Percentiles rank a stretch among this genome's conserved stretches.
Conservation (phyloP, 1,140 invertebrate species). For the Solenopsis invicta region DNA sequence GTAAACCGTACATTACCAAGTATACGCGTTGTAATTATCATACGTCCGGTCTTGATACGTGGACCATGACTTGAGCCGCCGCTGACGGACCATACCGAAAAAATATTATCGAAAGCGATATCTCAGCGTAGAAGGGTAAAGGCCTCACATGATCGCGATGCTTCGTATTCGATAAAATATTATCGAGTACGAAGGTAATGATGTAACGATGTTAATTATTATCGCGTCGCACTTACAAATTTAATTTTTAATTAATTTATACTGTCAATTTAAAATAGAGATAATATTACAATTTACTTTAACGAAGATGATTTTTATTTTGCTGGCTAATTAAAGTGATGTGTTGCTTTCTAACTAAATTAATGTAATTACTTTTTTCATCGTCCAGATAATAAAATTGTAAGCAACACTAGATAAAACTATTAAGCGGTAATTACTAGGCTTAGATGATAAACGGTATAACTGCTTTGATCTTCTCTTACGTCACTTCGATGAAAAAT, state of each 20-base stretch:
- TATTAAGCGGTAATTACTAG: background rate
- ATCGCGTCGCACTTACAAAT: background rate
- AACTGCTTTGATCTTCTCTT: background rate
- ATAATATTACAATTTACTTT: background rate
- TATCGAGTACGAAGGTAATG: background rate
- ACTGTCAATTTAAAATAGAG: background rate
- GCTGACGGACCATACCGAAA: conserved; percentile 37
- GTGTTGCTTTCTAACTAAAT: background rate
- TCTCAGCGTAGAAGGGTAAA: background rate
- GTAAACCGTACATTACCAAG: conserved; percentile 38
- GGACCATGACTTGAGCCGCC: conserved; percentile 68
- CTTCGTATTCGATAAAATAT: background rate
- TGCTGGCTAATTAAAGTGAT: conserved; percentile 6
- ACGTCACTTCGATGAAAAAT: background rate
- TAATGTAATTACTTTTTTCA: background rate
- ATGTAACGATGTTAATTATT: background rate
- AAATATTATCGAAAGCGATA: conserved; percentile 52
- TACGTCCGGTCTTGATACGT: conserved; percentile 59
- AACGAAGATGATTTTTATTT: conserved; percentile 16
- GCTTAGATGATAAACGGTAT: background rate
- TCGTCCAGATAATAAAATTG: background rate
- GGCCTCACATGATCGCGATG: conserved; percentile 55
- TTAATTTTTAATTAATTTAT: conserved; percentile 6
- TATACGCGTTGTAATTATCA: conserved; percentile 64
- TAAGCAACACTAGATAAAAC: background rate